These are phyloP conservation scores for Gadopsis marmoratus DNA, from an alignment of 2,797 vertebrate species.

Conservation along the genomic window DNA sequence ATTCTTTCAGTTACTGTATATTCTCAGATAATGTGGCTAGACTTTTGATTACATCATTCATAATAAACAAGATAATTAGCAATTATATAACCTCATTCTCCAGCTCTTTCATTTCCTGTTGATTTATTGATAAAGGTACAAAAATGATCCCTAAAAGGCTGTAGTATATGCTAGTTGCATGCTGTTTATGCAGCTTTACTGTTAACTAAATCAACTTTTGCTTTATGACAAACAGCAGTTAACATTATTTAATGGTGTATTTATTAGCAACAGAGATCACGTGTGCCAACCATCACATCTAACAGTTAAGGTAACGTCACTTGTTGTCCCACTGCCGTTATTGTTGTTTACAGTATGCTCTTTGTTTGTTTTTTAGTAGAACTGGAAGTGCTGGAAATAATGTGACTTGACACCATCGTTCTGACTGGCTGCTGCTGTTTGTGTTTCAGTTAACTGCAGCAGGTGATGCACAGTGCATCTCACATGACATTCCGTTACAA, in stretches of 20 bases:
- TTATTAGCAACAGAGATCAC: not conserved
- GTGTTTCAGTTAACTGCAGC: not conserved
- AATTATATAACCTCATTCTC: not conserved
- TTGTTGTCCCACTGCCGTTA: not conserved
- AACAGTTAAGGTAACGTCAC: not conserved
- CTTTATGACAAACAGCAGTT: not conserved
- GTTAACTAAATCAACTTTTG: no score
- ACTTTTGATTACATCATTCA: not conserved
- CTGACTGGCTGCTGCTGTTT: not conserved
- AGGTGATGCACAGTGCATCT: constrained; percentile 7
- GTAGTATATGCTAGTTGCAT: no score
- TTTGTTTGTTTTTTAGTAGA: not conserved
- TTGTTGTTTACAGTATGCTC: not conserved
- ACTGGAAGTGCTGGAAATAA: constrained; percentile 2
- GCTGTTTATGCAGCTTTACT: no score
- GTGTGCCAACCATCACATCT: not conserved
- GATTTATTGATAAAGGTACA: not conserved
- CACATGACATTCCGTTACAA: constrained; percentile 21
- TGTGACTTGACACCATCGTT: constrained; percentile 6
- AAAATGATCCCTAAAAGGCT: not conserved
- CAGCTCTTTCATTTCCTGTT: constrained; percentile 16
- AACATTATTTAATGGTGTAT: not conserved
- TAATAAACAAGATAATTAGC: not conserved
- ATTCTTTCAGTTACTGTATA: not conserved
- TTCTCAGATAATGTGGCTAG: not conserved